These are phyloP conservation scores for Ptychobarbus kaznakovi DNA, from an alignment of 2,797 vertebrate species.

Conservation along the genomic window DNA sequence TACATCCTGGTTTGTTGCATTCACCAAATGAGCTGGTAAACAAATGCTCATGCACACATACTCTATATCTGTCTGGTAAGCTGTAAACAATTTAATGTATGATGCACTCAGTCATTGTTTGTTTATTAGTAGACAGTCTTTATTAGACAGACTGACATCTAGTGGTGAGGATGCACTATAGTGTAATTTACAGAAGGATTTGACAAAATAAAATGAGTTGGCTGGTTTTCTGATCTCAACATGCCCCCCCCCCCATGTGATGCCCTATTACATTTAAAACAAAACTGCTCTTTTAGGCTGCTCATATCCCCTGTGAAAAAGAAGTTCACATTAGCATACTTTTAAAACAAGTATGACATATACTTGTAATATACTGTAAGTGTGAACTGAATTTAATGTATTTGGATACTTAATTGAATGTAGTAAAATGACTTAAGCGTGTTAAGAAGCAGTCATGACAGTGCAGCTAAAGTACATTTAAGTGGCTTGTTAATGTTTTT, in stretches of 20 bases:
- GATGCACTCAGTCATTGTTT: background rate
- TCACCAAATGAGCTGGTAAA: conserved; percentile 19
- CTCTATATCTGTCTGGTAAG: background rate
- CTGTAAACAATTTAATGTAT: background rate
- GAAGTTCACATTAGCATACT: background rate
- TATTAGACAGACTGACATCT: background rate
- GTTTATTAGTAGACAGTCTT: background rate
- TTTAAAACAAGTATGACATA: background rate
- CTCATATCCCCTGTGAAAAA: background rate
- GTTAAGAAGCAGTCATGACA: no score
- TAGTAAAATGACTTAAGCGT: no score
- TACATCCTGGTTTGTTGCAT: conserved; percentile 52
- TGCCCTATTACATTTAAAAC: background rate
- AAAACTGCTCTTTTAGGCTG: background rate
- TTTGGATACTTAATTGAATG: no score
- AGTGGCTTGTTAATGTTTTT: background rate
- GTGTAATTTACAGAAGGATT: background rate
- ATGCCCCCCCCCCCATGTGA: no score
- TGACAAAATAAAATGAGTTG: background rate
- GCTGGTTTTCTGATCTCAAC: background rate
- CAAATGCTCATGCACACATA: conserved; percentile 36
- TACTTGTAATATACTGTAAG: background rate
- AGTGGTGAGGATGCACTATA: background rate
- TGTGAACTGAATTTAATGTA: background rate
- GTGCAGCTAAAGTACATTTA: no score